These are phyloP conservation scores for Cephus sareptanus DNA, from an alignment of 2,888 invertebrate genomes.

Conservation along the genomic window DNA sequence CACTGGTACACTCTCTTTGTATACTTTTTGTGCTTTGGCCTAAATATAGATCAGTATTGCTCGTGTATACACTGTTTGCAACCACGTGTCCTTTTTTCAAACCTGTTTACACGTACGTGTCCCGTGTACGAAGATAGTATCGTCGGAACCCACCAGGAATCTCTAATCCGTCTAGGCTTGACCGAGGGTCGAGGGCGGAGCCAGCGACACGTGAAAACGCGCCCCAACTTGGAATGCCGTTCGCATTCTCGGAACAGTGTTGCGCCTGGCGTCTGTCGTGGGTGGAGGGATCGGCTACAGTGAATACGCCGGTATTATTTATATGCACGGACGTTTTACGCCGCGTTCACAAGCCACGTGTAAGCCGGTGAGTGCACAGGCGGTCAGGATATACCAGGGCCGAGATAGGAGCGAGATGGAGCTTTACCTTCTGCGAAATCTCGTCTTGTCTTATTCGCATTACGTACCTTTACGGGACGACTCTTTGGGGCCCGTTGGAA, in stretches of 20 bases:
- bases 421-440: background rate
- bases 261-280: background rate
- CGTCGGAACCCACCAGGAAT: background rate
- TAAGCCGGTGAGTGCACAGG: background rate
- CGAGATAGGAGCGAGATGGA: background rate
- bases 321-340: background rate
- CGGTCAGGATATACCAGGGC: background rate
- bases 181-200: background rate
- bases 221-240: background rate
- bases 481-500: background rate
- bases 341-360: background rate
- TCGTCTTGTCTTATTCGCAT: background rate
- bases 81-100: background rate
- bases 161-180: background rate
- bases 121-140: background rate
- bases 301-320: background rate
- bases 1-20: background rate
- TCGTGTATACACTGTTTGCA: background rate
- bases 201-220: background rate
- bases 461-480: background rate
- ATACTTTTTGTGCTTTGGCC: background rate
- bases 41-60: background rate
- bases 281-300: background rate
- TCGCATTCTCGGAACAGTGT: background rate
- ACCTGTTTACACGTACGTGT: background rate